phyloP scores from a whole-genome alignment of 2,888 invertebrate genomes.

The Drosophila gaucha region DNA sequence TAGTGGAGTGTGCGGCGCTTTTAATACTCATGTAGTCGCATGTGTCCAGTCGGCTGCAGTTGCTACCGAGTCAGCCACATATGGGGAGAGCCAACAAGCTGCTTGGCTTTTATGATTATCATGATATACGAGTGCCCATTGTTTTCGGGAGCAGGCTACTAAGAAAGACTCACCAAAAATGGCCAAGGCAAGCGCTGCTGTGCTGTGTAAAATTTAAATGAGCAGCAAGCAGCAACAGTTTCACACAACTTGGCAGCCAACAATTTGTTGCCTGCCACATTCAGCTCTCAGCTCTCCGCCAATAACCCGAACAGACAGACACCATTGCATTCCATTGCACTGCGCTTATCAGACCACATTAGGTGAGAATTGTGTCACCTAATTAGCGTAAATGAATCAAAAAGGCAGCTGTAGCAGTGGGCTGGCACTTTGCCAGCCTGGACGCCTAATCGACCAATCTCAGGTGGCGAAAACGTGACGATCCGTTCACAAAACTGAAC shows the following conservation, averaged over 20 bases:
- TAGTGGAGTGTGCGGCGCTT: conserved; percentile 65
- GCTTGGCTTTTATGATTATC: conserved; percentile 77
- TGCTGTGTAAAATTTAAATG: conserved; percentile 75
- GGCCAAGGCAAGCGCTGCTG: conserved; percentile 52
- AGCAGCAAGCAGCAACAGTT: conserved; percentile 49
- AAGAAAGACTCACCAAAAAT: conserved; percentile 69
- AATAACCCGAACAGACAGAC: conserved; percentile 19
- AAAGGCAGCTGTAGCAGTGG: conserved; percentile 32
- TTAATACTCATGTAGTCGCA: conserved; percentile 47
- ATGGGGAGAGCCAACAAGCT: conserved; percentile 59
- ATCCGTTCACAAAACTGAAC: conserved; percentile 39
- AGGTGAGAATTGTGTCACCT: conserved; percentile 84
- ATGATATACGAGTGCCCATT: conserved; percentile 82
- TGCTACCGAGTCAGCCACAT: conserved; percentile 53
- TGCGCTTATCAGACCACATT: conserved; percentile 76
- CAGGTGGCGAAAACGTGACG: conserved; percentile 64
- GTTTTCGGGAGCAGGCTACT: conserved; percentile 69
- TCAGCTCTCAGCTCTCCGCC: conserved; percentile 11
- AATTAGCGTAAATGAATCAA: conserved; percentile 83
- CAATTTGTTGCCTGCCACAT: conserved; percentile 52
- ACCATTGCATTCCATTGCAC: conserved; percentile 41
- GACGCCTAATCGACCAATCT: conserved; percentile 65
- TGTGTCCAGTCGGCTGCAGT: conserved; percentile 43
- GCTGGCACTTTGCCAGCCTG: conserved; percentile 43
- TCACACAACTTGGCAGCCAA: conserved; percentile 49